phyloP scores from a whole-genome alignment of 2,113 vertebrate genomes.

The Cavia porcellus region DNA sequence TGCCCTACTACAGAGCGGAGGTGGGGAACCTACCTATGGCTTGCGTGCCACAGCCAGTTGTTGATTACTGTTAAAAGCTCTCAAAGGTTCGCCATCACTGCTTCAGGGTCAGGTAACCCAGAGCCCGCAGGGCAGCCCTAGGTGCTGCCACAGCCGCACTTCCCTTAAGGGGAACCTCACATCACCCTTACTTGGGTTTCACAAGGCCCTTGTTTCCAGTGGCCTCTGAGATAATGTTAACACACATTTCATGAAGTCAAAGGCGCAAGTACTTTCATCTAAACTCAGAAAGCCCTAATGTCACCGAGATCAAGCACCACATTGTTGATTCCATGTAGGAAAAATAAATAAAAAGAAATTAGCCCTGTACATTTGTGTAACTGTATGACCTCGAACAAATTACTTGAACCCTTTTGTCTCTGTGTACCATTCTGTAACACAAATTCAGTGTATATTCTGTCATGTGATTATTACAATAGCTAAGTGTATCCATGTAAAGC shows the following conservation, averaged over 20 bases:
- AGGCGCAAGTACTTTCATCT: background rate
- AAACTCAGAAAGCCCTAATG: background rate
- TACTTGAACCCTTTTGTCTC: background rate
- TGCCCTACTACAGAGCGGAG: background rate
- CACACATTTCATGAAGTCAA: background rate
- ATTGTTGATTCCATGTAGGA: background rate
- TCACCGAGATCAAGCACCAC: background rate
- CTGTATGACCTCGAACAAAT: constrained; percentile 33
- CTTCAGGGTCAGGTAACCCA: background rate
- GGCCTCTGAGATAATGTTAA: background rate
- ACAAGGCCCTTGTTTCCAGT: background rate
- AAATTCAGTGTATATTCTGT: background rate
- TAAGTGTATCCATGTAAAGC: background rate
- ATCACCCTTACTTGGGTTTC: background rate
- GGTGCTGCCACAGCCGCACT: background rate
- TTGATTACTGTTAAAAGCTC: background rate
- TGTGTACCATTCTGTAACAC: background rate
- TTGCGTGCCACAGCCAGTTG: background rate
- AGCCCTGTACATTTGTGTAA: constrained; percentile 21
- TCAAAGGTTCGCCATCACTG: background rate
- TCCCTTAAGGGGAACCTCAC: background rate
- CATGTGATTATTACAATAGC: background rate
- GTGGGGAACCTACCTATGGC: background rate
- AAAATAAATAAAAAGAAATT: background rate
- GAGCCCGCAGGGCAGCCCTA: background rate